These are phyloP conservation scores for Artemia sinica DNA, from an alignment of 2,888 invertebrate species.

Conservation along the genomic window DNA sequence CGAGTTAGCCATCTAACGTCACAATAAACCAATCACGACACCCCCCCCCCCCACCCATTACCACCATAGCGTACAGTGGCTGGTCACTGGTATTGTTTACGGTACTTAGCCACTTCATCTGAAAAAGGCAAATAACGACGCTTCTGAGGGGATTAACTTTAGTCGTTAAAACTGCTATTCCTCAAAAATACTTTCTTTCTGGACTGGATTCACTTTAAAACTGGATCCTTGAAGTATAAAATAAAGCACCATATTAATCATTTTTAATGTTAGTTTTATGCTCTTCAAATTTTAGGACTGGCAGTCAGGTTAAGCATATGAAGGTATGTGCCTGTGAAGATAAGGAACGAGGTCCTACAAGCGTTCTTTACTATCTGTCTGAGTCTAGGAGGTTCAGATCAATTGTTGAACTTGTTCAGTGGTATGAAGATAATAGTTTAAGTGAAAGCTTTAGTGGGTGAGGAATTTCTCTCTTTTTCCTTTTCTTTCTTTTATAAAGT, in stretches of 20 bases:
- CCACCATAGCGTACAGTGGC: too few species aligned
- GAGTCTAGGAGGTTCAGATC: conserved; percentile 76
- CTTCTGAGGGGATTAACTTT: too few species aligned
- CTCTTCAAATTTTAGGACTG: conserved; percentile 42
- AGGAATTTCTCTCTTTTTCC: conserved; percentile 26
- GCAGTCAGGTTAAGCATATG: conserved; percentile 79
- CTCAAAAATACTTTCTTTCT: too few species aligned
- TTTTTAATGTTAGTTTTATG: conserved; percentile 12
- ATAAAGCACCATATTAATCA: conserved; percentile 14
- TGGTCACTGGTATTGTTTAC: too few species aligned
- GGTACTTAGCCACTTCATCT: too few species aligned
- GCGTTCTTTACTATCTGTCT: conserved; percentile 61
- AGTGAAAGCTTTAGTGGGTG: conserved; percentile 80
- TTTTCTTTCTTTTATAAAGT: too few species aligned
- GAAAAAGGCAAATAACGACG: too few species aligned
- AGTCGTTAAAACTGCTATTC: too few species aligned
- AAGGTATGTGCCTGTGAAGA: conserved; percentile 44
- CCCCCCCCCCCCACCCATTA: too few species aligned
- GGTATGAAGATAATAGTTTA: conserved; percentile 76
- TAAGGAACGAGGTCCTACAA: conserved; percentile 50
- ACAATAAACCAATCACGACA: too few species aligned
- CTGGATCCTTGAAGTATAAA: not conserved
- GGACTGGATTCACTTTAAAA: not conserved
- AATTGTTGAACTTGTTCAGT: conserved; percentile 76
- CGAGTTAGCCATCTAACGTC: too few species aligned